Percentiles rank a stretch among this genome's conserved stretches.
Conservation (phyloP, 2,888 invertebrate species). For the Drosophila lutescens region DNA sequence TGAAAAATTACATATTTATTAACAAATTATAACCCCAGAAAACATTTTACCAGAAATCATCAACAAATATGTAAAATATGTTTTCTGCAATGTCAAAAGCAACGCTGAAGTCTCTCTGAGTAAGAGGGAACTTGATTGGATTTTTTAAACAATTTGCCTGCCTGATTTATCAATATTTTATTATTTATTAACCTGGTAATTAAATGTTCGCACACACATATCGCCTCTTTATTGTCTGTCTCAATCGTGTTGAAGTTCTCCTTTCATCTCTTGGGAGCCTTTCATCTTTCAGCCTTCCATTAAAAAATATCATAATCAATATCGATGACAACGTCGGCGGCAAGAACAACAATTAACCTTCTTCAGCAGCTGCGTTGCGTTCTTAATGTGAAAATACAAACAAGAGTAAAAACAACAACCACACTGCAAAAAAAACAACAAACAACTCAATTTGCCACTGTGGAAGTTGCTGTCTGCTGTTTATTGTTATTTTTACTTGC, state of each 20-base stretch:
- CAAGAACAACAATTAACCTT: slow-evolving; percentile 16
- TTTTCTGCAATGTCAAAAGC: background rate
- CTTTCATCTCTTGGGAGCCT: slow-evolving; percentile 20
- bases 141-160: slow-evolving; percentile 14
- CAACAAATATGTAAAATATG: no score
- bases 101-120: background rate
- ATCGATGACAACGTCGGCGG: slow-evolving; percentile 38
- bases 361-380: slow-evolving; percentile 28
- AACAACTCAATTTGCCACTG: slow-evolving; percentile 46
- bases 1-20: no score
- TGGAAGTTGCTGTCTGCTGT: slow-evolving; percentile 20
- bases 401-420: slow-evolving; percentile 12
- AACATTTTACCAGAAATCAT: no score
- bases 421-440: slow-evolving; percentile 21
- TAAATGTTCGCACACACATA: slow-evolving; percentile 18
- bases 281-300: slow-evolving; percentile 13
- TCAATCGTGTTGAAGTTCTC: slow-evolving; percentile 3
- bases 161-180: slow-evolving; percentile 32
- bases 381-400: slow-evolving; percentile 50
- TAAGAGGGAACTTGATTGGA: background rate
- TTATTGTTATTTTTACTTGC: slow-evolving; percentile 30
- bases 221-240: slow-evolving; percentile 2
- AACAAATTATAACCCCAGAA: no score
- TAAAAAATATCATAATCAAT: slow-evolving; percentile 38
- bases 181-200: slow-evolving; percentile 27